These are phyloP conservation scores for Lasius platythorax DNA, from an alignment of 2,888 invertebrate genomes.

Conservation along the genomic window DNA sequence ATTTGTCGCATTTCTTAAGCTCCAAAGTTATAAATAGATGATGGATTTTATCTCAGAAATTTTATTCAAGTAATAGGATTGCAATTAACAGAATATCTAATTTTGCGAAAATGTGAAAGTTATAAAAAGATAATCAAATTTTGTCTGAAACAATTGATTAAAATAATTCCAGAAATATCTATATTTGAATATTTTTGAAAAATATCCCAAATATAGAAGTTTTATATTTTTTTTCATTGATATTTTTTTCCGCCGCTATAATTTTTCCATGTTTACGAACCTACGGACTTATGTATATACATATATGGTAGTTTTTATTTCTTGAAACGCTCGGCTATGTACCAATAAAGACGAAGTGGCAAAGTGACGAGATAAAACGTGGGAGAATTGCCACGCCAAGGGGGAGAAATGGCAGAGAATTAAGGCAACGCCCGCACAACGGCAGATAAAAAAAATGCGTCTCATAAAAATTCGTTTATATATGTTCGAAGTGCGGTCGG, in stretches of 20 bases:
- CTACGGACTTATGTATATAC: not conserved
- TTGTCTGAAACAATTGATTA: too few relatives aligned
- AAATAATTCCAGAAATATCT: not conserved
- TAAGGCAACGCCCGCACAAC: conserved; percentile 9
- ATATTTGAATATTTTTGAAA: not conserved
- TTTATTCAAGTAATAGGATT: not conserved
- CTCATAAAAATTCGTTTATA: conserved; percentile 36
- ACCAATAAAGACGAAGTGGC: conserved; percentile 8
- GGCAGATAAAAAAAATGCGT: not conserved
- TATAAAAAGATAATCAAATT: not conserved
- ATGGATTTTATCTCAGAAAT: not conserved
- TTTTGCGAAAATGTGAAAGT: not conserved
- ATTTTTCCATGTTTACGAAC: not conserved
- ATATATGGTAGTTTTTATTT: conserved; percentile 10
- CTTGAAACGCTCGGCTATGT: conserved; percentile 17
- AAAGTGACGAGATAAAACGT: conserved; percentile 16
- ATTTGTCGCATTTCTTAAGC: not conserved
- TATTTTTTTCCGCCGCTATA: conserved; percentile 7
- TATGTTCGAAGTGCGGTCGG: conserved; percentile 36
- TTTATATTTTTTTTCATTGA: not conserved
- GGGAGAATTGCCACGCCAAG: not conserved
- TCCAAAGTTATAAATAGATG: not conserved
- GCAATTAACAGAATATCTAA: not conserved
- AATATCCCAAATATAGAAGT: not conserved
- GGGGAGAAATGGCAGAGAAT: conserved; percentile 6